Conservation (phyloP, 2,113 vertebrate species). For the Campylomormyrus numenius region DNA sequence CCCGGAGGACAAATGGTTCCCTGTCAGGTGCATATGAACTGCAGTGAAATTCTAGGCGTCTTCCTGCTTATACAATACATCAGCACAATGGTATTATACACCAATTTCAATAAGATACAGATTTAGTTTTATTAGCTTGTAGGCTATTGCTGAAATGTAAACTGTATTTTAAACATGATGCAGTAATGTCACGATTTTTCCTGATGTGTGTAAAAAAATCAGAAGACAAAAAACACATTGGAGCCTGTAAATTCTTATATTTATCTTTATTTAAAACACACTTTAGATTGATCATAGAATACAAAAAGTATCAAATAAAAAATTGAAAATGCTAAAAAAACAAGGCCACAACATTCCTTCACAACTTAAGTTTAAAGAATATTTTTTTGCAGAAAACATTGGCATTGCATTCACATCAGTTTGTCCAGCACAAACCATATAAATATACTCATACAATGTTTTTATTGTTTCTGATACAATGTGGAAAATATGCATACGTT, state of each 20-base stretch:
- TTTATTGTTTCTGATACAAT: background rate
- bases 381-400: conserved; percentile 39
- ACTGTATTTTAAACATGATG: background rate
- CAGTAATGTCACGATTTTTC: background rate
- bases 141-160: background rate
- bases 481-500: background rate
- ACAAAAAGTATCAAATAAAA: conserved; percentile 7
- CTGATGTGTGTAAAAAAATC: conserved; percentile 7
- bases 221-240: background rate
- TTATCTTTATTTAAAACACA: background rate
- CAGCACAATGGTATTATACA: background rate
- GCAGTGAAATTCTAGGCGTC: background rate
- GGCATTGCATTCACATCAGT: background rate
- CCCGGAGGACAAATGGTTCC: background rate
- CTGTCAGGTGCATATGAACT: background rate
- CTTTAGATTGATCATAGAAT: background rate
- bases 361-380: conserved; percentile 52
- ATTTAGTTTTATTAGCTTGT: background rate
- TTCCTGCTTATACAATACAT: background rate
- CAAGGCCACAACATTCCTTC: conserved; percentile 61
- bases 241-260: background rate
- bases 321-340: conserved; percentile 44
- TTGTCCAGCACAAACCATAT: background rate
- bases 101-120: background rate
- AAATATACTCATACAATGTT: background rate